A percentile compares a stretch with the other conserved stretches of the same genome.
Evolutionary conservation across 2,113 vertebrate species (phyloP).

Genomic region (Pantherophis guttatus): DNA sequence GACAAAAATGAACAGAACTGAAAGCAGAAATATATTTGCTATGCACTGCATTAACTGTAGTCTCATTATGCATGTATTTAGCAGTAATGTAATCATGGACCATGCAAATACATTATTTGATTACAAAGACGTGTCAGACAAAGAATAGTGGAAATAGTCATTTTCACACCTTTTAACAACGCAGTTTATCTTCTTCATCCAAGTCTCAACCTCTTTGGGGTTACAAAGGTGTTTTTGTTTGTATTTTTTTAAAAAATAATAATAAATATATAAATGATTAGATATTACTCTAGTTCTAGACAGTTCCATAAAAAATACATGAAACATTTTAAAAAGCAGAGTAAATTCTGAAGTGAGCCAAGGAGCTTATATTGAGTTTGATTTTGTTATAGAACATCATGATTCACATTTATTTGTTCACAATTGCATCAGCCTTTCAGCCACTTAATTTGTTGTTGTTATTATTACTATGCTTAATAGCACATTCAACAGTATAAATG

Average conservation of each 20-base stretch:
- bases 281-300: not conserved
- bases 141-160: constrained; percentile 35
- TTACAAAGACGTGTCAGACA: constrained; percentile 29
- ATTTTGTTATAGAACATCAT: not conserved
- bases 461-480: not conserved
- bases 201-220: not conserved
- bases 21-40: constrained; percentile 14
- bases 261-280: not conserved
- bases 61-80: constrained; percentile 34
- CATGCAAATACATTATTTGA: constrained; percentile 38
- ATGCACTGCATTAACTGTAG: constrained; percentile 33
- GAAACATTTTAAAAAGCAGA: not conserved
- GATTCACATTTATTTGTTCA: not conserved
- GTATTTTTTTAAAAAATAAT: not conserved
- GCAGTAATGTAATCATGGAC: constrained; percentile 37
- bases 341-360: constrained; percentile 3
- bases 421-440: not conserved
- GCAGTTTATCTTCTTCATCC: constrained; percentile 28
- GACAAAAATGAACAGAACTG: not conserved
- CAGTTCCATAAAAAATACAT: not conserved
- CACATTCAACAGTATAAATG: not conserved
- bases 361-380: not conserved
- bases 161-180: constrained; percentile 40
- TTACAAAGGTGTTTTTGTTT: not conserved
- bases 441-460: not conserved